Evolutionary conservation across 2,888 invertebrate genomes (phyloP).

Genomic region (Andricus quercusramuli): DNA sequence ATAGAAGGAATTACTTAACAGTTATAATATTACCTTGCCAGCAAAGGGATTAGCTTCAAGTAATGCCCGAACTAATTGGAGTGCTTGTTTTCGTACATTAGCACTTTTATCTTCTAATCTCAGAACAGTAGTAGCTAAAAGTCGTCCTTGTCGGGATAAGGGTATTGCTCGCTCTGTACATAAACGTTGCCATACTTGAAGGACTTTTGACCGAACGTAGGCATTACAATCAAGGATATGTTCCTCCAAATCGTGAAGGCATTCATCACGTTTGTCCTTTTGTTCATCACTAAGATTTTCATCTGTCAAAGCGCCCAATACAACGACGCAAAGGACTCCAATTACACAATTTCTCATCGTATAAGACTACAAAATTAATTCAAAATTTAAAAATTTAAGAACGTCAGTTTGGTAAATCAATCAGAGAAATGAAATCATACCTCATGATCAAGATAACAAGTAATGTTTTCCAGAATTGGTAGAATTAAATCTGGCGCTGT

Average conservation of each 20-base stretch:
- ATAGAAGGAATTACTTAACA: neutral
- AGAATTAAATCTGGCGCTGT: constrained; percentile 66
- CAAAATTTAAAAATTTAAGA: neutral
- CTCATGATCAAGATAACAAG: constrained; percentile 69
- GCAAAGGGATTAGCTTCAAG: constrained; percentile 93
- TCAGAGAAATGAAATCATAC: constrained; percentile 56
- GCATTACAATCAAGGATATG: constrained; percentile 93
- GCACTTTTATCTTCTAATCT: constrained; percentile 91
- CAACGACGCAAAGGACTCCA: constrained; percentile 89
- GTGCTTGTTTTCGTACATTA: constrained; percentile 91
- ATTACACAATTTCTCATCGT: constrained; percentile 89
- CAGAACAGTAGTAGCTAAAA: constrained; percentile 85
- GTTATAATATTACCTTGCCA: constrained; percentile 82
- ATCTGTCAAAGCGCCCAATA: constrained; percentile 86
- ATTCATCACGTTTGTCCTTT: constrained; percentile 86
- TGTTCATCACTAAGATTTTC: constrained; percentile 86
- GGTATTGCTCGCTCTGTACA: constrained; percentile 91
- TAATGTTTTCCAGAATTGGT: constrained; percentile 69
- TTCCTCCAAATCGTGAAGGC: constrained; percentile 88
- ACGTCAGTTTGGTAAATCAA: constrained; percentile 32
- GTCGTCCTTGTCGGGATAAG: constrained; percentile 83
- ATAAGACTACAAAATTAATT: constrained; percentile 78
- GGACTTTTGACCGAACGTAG: constrained; percentile 90
- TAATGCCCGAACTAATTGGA: constrained; percentile 88
- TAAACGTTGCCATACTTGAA: constrained; percentile 91